These are phyloP conservation scores for Popillia japonica DNA, from an alignment of 1,140 invertebrate species.

Conservation along the genomic window DNA sequence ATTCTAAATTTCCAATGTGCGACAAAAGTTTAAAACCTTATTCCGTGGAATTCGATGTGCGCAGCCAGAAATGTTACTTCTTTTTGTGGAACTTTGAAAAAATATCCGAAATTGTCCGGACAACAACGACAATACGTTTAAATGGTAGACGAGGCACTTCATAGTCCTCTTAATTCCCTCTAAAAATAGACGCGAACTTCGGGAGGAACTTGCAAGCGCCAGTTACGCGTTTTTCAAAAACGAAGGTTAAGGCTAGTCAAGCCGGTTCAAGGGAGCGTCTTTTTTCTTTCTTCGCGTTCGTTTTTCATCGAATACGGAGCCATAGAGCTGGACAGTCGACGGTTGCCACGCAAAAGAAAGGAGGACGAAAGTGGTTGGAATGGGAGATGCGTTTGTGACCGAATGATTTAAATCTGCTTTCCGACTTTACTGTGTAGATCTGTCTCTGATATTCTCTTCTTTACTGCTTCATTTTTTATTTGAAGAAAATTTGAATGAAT, in stretches of 20 bases:
- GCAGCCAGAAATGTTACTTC: background rate
- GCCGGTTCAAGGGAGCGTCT: slow-evolving; percentile 17
- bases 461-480: background rate
- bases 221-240: slow-evolving; percentile 35
- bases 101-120: background rate
- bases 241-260: slow-evolving; percentile 34
- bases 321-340: background rate
- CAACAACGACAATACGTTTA: background rate
- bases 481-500: background rate
- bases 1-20: too few species aligned
- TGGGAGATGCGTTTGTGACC: background rate
- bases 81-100: background rate
- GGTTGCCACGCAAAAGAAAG: slow-evolving; percentile 17
- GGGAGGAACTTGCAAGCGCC: slow-evolving; percentile 28
- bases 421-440: background rate
- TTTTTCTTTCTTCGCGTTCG: slow-evolving; percentile 10
- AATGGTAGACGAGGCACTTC: background rate
- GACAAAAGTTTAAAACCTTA: background rate
- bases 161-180: slow-evolving; percentile 23
- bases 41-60: background rate
- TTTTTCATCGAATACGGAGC: slow-evolving; percentile 5
- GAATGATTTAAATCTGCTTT: background rate
- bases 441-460: background rate
- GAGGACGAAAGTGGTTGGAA: slow-evolving; percentile 20
- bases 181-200: slow-evolving; percentile 35